phyloP scores from a whole-genome alignment of 2,888 invertebrate species.

The Ditula angustiorana region DNA sequence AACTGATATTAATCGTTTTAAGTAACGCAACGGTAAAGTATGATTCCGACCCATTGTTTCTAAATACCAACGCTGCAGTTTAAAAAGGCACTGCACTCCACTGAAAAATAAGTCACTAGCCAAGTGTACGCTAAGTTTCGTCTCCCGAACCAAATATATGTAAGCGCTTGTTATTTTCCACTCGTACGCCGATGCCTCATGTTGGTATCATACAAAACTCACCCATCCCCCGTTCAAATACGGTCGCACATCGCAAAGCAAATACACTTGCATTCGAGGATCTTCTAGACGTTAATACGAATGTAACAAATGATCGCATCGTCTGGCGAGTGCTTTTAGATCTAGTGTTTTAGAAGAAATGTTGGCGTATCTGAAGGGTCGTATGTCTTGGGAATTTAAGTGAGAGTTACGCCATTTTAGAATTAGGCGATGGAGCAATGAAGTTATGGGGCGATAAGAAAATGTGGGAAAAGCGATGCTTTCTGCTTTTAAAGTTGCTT shows the following conservation, averaged over 20 bases:
- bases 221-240: background rate
- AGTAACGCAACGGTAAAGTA: too few relatives aligned
- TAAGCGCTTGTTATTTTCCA: constrained; percentile 21
- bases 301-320: constrained; percentile 38
- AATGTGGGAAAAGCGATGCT: constrained; percentile 33
- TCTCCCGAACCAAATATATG: constrained; percentile 3
- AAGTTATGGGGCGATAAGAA: constrained; percentile 38
- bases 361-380: constrained; percentile 1
- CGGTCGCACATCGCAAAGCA: background rate
- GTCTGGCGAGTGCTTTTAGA: constrained; percentile 40
- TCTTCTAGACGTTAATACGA: constrained; percentile 39
- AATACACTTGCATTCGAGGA: constrained; percentile 9
- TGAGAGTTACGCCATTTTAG: constrained; percentile 11
- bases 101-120: background rate
- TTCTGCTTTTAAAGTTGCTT: constrained; percentile 19
- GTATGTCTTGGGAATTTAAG: background rate
- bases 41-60: too few relatives aligned
- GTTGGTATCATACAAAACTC: background rate
- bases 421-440: constrained; percentile 6
- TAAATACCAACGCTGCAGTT: too few relatives aligned
- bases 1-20: too few relatives aligned
- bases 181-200: background rate
- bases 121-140: background rate
- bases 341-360: constrained; percentile 38
- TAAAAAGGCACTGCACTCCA: background rate